Base-by-base conservation (phyloP, 2,113 vertebrate species). In the Brevimyrus niger region DNA sequence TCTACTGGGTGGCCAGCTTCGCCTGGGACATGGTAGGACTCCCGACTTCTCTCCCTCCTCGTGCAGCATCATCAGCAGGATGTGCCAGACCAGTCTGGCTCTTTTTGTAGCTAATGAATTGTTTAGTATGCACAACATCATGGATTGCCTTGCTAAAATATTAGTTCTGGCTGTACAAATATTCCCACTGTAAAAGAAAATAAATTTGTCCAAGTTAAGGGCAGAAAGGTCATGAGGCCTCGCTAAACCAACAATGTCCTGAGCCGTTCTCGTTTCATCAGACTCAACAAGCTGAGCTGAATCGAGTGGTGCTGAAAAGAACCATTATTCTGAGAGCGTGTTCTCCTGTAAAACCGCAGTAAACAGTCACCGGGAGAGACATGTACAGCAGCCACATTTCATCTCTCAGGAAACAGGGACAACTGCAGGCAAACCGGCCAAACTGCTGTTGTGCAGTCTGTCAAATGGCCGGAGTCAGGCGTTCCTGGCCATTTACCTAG, bases 1-100 rank as follows among this genome's bases (percentile, higher is more conserved):
- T 97, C 91, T 99, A 99, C 94, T 99, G 98, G 98, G 90, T 99
- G 42, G 97, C 98, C 89, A 99, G 97, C 92, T 99, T 99, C 88
- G 96, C 96, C 91, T 99, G 98, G 98, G 98, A 99, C 94, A 98
- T 98, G 97, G 98, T 99, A 94, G 94, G 97, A 87, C 31, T 50
- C 5, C 10, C 23, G 44, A 42, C 73, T 10, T 42, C 6, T 50
- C 58, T 35, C 31, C 21, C 50, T 15, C 1, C 50, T 46, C 21
- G 5, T 23, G 21, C 19, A 47, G 17, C 83, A 47, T 23, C 7
- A n/a, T 48, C 82, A n/a, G 19, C 42, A 46, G 44, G 19, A 48
- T 48, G 82, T 53, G 11, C 1, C 23, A 17, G 48, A 48, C 23
- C 15, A 19, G 5, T 15, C 17, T 47, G 42, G 2, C 3, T 83